Conservation (phyloP, 2,888 invertebrate species). For the Charanyca ferruginea region DNA sequence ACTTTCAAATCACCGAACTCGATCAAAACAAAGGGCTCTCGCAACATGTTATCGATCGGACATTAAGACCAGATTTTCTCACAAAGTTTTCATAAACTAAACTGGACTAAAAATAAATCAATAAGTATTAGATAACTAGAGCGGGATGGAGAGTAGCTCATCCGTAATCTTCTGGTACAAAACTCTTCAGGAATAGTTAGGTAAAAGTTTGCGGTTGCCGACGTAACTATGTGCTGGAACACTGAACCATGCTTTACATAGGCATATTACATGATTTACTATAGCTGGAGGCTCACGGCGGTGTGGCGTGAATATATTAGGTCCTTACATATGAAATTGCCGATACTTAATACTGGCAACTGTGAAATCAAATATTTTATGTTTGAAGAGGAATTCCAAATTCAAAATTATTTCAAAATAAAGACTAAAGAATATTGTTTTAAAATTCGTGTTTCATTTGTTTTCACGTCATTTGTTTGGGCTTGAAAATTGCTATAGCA, state of each 20-base stretch:
- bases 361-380: too few species aligned
- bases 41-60: not conserved
- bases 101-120: constrained; percentile 33
- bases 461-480: too few species aligned
- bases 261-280: constrained; percentile 4
- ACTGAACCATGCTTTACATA: constrained; percentile 20
- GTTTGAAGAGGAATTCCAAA: too few species aligned
- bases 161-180: constrained; percentile 43
- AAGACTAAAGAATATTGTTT: too few species aligned
- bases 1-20: not conserved
- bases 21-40: not conserved
- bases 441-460: too few species aligned
- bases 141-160: constrained; percentile 29
- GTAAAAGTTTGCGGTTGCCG: constrained; percentile 29
- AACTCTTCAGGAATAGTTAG: constrained; percentile 35
- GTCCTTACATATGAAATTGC: too few species aligned
- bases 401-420: too few species aligned
- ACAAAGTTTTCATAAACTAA: constrained; percentile 6
- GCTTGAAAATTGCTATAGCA: too few species aligned
- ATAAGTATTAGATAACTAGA: constrained; percentile 27
- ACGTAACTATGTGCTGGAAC: constrained; percentile 12
- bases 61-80: constrained; percentile 9
- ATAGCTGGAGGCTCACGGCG: not conserved
- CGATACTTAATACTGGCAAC: too few species aligned
- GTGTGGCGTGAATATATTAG: not conserved